A percentile compares a stretch with the other conserved stretches of the same genome.
Conservation (phyloP, 2,113 vertebrate genomes). For the Etia nguti region DNA sequence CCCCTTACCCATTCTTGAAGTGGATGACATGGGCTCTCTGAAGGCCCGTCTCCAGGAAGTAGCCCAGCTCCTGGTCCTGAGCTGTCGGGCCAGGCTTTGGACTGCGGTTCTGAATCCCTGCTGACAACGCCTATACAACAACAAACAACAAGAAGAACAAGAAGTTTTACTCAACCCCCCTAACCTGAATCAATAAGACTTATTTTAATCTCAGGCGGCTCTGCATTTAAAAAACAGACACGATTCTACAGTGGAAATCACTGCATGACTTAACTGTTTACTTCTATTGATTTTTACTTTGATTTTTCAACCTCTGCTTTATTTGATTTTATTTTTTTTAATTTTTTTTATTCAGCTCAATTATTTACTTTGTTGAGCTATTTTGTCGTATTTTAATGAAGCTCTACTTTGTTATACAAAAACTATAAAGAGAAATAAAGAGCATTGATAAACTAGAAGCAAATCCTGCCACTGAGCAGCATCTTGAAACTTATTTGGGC, state of each 20-base stretch:
- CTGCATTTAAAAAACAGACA: neutral
- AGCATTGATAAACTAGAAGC: no score
- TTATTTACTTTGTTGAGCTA: no score
- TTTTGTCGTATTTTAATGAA: neutral
- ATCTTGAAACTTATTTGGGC: no score
- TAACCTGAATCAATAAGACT: neutral
- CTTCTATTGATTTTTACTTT: neutral
- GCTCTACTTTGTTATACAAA: neutral
- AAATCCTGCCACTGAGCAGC: no score
- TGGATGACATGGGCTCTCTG: slow-evolving; percentile 97
- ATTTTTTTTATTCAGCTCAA: no score
- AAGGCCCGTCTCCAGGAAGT: slow-evolving; percentile 96
- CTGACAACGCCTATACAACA: slow-evolving; percentile 78
- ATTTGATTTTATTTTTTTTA: neutral
- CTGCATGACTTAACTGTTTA: neutral
- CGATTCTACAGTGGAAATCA: neutral
- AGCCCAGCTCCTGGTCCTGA: slow-evolving; percentile 95
- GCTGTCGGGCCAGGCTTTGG: slow-evolving; percentile 89
- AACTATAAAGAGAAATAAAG: neutral
- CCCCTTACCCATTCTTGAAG: slow-evolving; percentile 93
- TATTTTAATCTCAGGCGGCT: neutral
- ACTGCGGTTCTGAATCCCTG: slow-evolving; percentile 94
- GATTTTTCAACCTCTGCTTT: neutral
- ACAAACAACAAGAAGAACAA: neutral
- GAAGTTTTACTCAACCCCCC: neutral